Conservation (phyloP, 2,888 invertebrate species). For the Micropterix aruncella region DNA sequence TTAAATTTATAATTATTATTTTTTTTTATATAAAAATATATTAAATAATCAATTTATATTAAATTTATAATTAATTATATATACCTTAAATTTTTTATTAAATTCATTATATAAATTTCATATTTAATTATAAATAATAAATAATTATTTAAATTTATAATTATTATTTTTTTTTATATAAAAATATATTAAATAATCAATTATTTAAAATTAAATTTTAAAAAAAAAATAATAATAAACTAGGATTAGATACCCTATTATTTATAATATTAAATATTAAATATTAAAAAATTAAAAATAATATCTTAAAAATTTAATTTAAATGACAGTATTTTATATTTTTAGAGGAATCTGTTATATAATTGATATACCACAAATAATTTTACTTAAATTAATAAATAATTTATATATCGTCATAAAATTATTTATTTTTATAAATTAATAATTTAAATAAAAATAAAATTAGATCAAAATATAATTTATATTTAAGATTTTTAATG, state of each 20-base stretch:
- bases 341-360: conserved; percentile 55
- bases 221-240: conserved; percentile 36
- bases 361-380: conserved; percentile 51
- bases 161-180: conserved; percentile 37
- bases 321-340: no score
- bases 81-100: no score
- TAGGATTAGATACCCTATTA: conserved; percentile 60
- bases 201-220: conserved; percentile 23
- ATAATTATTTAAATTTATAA: conserved; percentile 20
- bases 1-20: conserved; percentile 41
- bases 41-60: no score
- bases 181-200: conserved; percentile 32
- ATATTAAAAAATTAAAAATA: conserved; percentile 42
- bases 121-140: conserved; percentile 33
- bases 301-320: conserved; percentile 52
- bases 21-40: conserved; percentile 46
- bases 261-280: conserved; percentile 27
- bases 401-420: conserved; percentile 26
- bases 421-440: conserved; percentile 27
- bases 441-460: conserved; percentile 37
- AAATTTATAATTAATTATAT: no score
- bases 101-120: no score
- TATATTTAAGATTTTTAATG: no score
- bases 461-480: conserved; percentile 61
- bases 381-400: conserved; percentile 33